Evolutionary conservation across 2,888 invertebrate genomes (phyloP), one percentile per base, ranked within the genome.

Genomic region (Netelia melanura): DNA sequence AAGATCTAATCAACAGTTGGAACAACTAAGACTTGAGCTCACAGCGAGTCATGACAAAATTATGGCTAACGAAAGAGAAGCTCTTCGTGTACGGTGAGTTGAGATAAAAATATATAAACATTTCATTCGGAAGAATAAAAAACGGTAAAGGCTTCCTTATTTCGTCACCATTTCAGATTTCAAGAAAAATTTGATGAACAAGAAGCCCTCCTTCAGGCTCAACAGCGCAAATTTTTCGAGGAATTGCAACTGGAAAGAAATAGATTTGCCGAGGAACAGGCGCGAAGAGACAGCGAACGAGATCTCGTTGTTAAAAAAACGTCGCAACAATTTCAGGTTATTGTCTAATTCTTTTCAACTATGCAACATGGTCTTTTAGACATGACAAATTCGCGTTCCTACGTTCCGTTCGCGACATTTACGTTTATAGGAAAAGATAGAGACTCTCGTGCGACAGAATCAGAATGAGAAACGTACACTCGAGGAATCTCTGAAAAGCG

Each of bases 41-140:
- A 94, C 95, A 0, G 95, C 95, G 83, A 96, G 96, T 91, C 95
- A 96, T 52, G 96, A 96, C 89, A 94, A 95, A 76, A 95, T 95
- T 11, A 93, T 96, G 54, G 94, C 95, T 23, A 95, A 95, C 84
- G 96, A 96, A 90, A 94, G 96, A 65, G 95, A 95, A 80, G 94
- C 95, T 9, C 94, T 96, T 65, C 94, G 95, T 70, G 94, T 95
- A 88, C 94, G 96, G 95, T 95, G 44, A 64, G 11, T 11, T 48
- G 11, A 17, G 76, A 71, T 77, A 21, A 1, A 48, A 17, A 62
- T 30, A 25, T 23, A 52, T 43, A 10, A n/a, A 17, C 17, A 54
- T n/a, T 25, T 56, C 10, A 38, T 62, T 67, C 14, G 2, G 48
- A 9, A 48, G 3, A 11, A 25, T 56, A 9, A 5, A 65, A 74